Percentiles rank a stretch among this genome's conserved stretches.
Conservation (phyloP, 53 echinoderm and acorn worm species). For the Mesocentrotus franciscanus region DNA sequence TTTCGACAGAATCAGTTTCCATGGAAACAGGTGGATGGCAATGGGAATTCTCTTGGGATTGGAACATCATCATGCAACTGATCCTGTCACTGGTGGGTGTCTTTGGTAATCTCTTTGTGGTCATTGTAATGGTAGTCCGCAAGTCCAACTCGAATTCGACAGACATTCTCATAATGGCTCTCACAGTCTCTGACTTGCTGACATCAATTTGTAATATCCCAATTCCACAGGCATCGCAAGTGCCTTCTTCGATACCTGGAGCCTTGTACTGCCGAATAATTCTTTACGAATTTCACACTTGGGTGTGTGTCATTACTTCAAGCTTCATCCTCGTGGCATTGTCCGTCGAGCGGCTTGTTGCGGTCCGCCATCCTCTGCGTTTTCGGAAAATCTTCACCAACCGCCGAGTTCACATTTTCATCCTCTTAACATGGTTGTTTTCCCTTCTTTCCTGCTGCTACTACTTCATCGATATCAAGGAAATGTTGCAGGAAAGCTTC, state of each 20-base stretch:
- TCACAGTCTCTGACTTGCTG: slow-evolving; percentile 24
- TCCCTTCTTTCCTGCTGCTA: background rate
- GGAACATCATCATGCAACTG: background rate
- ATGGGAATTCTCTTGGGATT: slow-evolving; percentile 37
- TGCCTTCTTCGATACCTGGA: background rate
- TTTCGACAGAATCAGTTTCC: background rate
- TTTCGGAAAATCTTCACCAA: slow-evolving; percentile 40
- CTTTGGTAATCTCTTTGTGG: slow-evolving; percentile 25
- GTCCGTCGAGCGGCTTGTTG: slow-evolving; percentile 40
- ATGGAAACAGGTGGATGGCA: background rate
- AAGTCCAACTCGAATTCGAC: background rate
- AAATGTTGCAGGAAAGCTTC: background rate
- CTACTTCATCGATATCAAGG: background rate
- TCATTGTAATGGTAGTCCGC: background rate
- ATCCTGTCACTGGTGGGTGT: background rate
- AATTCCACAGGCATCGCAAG: background rate
- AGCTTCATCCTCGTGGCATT: background rate
- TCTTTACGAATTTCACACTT: background rate
- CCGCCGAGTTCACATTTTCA: slow-evolving; percentile 4
- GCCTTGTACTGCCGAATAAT: slow-evolving; percentile 29
- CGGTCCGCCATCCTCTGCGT: background rate
- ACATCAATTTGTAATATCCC: slow-evolving; percentile 39
- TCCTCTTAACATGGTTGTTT: background rate
- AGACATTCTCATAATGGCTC: slow-evolving; percentile 14
- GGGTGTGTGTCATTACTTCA: slow-evolving; percentile 39